Conservation (phyloP, 35 echinoderm and acorn worm species). For the Hemicentrotus pulcherrimus region DNA sequence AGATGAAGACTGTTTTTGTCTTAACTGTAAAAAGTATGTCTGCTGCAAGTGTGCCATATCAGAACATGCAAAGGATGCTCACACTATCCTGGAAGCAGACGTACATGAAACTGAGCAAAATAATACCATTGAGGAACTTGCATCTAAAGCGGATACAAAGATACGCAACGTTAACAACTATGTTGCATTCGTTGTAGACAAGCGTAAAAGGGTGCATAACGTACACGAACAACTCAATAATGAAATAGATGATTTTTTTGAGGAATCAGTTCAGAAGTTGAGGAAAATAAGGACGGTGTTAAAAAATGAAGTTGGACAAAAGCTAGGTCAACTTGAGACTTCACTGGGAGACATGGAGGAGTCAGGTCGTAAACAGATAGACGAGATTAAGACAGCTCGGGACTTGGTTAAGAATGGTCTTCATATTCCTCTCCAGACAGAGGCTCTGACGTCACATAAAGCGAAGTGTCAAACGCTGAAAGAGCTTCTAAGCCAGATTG, state of each 20-base stretch:
- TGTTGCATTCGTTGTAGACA: background rate
- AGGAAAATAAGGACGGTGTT: background rate
- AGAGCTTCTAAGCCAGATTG: background rate
- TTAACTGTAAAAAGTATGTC: background rate
- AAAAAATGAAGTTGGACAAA: background rate
- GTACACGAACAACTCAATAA: background rate
- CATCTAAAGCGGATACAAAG: background rate
- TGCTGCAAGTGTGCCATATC: background rate
- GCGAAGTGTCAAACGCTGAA: background rate
- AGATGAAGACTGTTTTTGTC: background rate
- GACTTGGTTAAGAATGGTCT: background rate
- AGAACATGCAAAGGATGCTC: background rate
- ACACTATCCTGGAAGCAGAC: background rate
- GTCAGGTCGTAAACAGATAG: background rate
- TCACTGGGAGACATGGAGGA: background rate
- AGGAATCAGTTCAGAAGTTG: background rate
- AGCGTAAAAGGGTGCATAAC: background rate
- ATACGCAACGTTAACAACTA: background rate
- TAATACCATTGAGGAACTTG: background rate
- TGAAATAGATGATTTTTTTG: background rate
- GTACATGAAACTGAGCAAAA: slow-evolving; percentile 2
- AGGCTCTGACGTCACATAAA: background rate
- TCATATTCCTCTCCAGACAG: background rate
- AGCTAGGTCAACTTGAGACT: background rate
- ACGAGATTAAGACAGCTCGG: background rate